A percentile compares a stretch with the other conserved stretches of the same genome.
Conservation (phyloP, 1,140 invertebrate species). For the Trinorchestia longiramus region DNA sequence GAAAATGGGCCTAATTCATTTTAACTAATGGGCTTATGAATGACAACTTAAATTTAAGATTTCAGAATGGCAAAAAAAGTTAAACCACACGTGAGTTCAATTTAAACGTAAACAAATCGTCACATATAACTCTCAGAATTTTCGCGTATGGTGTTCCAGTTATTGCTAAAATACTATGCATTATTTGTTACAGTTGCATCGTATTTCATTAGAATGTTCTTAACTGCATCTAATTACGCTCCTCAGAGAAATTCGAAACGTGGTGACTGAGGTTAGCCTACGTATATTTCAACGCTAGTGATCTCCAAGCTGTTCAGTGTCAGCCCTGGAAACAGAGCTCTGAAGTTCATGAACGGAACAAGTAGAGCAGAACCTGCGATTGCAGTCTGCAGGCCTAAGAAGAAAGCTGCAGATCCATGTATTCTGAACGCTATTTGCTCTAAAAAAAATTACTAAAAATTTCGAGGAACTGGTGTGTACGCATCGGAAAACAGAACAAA, state of each 20-base stretch:
- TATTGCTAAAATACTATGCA: no score
- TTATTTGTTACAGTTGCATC: background rate
- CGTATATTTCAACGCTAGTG: background rate
- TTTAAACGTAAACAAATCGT: no score
- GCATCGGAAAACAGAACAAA: no score
- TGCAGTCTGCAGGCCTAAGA: background rate
- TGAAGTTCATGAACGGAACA: background rate
- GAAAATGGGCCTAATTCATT: no score
- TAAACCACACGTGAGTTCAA: no score
- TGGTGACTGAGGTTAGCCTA: background rate
- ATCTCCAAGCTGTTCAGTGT: background rate
- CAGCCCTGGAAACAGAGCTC: background rate
- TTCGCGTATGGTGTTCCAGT: no score
- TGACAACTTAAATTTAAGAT: no score
- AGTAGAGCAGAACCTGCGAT: constrained; percentile 15
- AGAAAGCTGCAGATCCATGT: background rate
- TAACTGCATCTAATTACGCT: background rate
- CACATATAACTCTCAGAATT: no score
- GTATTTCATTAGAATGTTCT: background rate
- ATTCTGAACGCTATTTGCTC: background rate
- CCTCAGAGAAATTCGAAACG: background rate
- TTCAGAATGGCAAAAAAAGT: no score
- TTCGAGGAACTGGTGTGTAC: background rate
- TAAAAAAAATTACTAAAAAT: background rate
- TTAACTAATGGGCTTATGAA: no score